Base-by-base conservation (phyloP, 2,888 invertebrate species). In the Magallana nippona region DNA sequence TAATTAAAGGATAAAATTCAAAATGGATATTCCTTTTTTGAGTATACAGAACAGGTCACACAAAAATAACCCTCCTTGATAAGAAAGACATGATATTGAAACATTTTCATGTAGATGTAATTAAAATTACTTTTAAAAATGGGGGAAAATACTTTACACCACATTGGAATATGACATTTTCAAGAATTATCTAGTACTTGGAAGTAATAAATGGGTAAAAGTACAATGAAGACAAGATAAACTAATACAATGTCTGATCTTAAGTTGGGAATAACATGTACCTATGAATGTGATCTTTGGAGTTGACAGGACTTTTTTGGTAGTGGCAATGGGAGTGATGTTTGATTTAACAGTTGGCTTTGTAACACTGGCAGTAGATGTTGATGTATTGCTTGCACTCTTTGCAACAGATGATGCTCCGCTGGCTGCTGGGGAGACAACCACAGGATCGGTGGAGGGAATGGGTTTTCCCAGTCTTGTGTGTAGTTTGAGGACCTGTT, bases 401-500 rank as follows among this genome's bases (percentile, higher is more conserved):
- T 88, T 87, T 15, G 91, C 84, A 10, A 89, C 88, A n/a, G 89
- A 85, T 15, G 89, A 84, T 27, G 87, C 87, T 78, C 88, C 85
- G n/a, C 89, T 79, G 13, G 90, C 87, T 1, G 89, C 86, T 19
- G 89, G 88, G 32, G 92, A 87, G 32, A 98, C 95, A 90, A 98
- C 97, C 89, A 98, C 98, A 78, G 99, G 98, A 94, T 98, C 98
- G 82, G 97, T 97, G 82, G 98, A 97, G 32, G 99, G 99, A 89
- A 99, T 98, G 8, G 99, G 98, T 95, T 99, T 99, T 86, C 99
- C 99, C 62, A 99, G 96, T 95, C 98, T 98, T 83, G 98, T 98
- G 95, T 99, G 99, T 89, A 99, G 95, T 94, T 98, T 97, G 80
- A 99, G 97, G 13, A 96, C 95, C 95, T 95, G 88, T n/a, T 88